Evolutionary conservation across 2,888 invertebrate species (phyloP), one percentile per base, ranked within the genome.

Genomic region (Amblyjoppa proteus): DNA sequence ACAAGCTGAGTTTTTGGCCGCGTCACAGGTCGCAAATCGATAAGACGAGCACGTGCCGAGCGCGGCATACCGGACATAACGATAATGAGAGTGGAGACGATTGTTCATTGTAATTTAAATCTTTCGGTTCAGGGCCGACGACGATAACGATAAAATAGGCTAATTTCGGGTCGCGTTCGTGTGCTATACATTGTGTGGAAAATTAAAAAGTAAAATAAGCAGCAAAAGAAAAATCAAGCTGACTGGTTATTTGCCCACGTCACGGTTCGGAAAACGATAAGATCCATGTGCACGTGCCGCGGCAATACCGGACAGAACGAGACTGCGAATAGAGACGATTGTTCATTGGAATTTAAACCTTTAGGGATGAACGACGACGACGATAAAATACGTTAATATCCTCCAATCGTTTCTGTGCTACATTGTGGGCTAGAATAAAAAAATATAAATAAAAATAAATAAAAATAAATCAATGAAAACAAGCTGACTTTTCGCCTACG

Each of bases 201-300:
- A 16, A 31, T 9, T 9, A 7, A 7, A 38, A 38, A 1, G 1
- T 38, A 38, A 38, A 38, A 2, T n/a, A 13, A 61, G 4, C 25
- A 31, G n/a, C 41, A 74, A 38, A 45, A 64, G 56, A 75, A 64
- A 34, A 64, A 31, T 20, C 4, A 56, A 49, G 31, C 34, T n/a
- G 64, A 38, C 28, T 4, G 11, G 56, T 20, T 58, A 61, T 51
- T 31, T 38, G 58, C 56, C 45, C 76, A 81, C 66, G 85, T 82
- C 79, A 83, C 76, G 73, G 69, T 70, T 69, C 73, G 74, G 85
- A 81, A 77, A 86, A 83, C 81, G 85, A 86, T 83, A 86, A 83
- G 80, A 85, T 85, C 85, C 79, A 53, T 9, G 77, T 74, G 85
- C 85, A 83, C 85, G 85, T 83, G 85, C 85, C 85, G 61, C 73